phyloP scores from a whole-genome alignment of 2,113 vertebrate genomes.

The Microcebus murinus region DNA sequence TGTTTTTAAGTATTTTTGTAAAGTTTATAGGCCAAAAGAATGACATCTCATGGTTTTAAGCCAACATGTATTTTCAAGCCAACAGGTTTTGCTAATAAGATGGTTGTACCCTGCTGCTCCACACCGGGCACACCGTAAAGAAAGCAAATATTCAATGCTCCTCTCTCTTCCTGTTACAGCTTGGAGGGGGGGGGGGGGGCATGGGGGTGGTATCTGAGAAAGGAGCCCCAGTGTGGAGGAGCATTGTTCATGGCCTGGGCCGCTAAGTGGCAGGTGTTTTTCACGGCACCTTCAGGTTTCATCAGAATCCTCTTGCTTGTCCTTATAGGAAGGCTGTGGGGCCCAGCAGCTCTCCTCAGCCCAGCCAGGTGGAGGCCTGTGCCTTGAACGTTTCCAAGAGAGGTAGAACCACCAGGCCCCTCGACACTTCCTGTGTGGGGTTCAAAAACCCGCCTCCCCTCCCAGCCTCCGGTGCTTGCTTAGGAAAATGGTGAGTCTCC shows the following conservation, averaged over 20 bases:
- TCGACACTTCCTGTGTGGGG: conserved; percentile 74
- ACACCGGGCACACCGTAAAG: background rate
- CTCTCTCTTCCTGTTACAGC: background rate
- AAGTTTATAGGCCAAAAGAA: background rate
- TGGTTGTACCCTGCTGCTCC: background rate
- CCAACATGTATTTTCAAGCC: background rate
- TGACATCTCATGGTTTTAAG: background rate
- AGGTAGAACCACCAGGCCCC: conserved; percentile 21
- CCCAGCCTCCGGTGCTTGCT: conserved; percentile 15
- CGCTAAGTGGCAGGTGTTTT: background rate
- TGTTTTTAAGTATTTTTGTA: conserved; percentile 21
- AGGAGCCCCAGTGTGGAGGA: accelerated
- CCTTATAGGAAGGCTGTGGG: background rate
- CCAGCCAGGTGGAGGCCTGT: conserved; percentile 41
- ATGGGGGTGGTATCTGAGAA: background rate
- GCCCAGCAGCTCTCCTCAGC: background rate
- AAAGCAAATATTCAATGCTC: background rate
- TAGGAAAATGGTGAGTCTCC: conserved; percentile 72
- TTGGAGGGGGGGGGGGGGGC: accelerated
- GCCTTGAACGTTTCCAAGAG: conserved; percentile 33
- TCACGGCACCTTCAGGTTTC: background rate
- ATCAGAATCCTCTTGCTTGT: background rate
- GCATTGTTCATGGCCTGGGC: background rate
- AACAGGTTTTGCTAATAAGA: background rate
- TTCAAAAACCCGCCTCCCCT: conserved; percentile 59